phyloP scores from a whole-genome alignment of 2,797 vertebrate species.

The Gephyroberyx darwinii region DNA sequence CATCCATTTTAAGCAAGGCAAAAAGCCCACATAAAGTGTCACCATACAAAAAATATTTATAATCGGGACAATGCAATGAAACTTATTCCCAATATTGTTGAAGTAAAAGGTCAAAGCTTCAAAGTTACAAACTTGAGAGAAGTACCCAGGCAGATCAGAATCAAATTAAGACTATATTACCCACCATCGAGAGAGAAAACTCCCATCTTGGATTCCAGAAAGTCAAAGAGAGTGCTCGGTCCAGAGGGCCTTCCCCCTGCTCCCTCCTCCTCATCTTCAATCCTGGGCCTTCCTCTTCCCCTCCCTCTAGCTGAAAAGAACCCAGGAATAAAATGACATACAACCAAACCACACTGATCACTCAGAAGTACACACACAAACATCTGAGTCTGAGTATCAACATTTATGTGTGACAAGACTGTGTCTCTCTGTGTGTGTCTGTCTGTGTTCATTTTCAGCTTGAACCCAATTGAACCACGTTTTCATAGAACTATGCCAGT shows the following conservation, averaged over 20 bases:
- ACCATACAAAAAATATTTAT: background rate
- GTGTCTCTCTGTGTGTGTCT: background rate
- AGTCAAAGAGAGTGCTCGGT: constrained; percentile 98
- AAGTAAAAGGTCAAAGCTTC: background rate
- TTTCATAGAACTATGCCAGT: no score
- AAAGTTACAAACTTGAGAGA: background rate
- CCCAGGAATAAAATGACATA: constrained; percentile 9
- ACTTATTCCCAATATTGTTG: background rate
- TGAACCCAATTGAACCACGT: background rate
- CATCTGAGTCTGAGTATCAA: background rate
- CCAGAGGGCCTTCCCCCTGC: constrained; percentile 93
- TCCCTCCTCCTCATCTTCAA: constrained; percentile 91
- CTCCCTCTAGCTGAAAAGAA: constrained; percentile 86
- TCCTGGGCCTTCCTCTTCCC: constrained; percentile 89
- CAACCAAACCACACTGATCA: constrained; percentile 8
- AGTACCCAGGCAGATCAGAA: background rate
- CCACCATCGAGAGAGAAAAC: constrained; percentile 92
- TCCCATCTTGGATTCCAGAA: constrained; percentile 98
- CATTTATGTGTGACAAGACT: background rate
- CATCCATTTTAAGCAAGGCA: background rate
- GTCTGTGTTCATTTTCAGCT: background rate
- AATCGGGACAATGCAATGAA: background rate
- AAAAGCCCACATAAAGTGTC: background rate
- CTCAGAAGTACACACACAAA: background rate
- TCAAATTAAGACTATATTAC: constrained; percentile 26